Percentiles rank a stretch among this genome's conserved stretches.
Conservation (phyloP, 1,140 invertebrate species). For the Ostrea denselamellosa region DNA sequence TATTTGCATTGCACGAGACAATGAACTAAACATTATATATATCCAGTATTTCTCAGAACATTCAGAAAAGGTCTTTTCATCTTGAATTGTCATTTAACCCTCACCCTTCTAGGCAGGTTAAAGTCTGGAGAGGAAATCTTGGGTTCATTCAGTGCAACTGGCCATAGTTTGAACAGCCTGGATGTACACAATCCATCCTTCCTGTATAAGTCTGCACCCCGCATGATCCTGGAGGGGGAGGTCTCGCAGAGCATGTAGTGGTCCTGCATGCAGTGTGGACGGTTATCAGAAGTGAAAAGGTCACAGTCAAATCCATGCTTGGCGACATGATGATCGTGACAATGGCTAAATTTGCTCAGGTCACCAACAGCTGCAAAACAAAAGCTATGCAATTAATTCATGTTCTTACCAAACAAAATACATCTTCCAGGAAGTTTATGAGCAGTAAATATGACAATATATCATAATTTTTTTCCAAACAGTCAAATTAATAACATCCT, state of each 20-base stretch:
- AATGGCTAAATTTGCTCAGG: slow-evolving; percentile 67
- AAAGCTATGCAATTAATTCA: neutral
- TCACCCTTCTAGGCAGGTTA: slow-evolving; percentile 64
- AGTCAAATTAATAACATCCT: neutral
- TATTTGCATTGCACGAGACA: no score
- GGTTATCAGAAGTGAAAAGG: slow-evolving; percentile 66
- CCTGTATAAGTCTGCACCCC: slow-evolving; percentile 68
- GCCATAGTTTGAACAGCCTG: slow-evolving; percentile 72
- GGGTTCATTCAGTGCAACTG: slow-evolving; percentile 69
- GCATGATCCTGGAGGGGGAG: slow-evolving; percentile 66
- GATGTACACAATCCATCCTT: slow-evolving; percentile 71
- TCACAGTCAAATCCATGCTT: slow-evolving; percentile 70
- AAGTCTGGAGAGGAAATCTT: slow-evolving; percentile 66
- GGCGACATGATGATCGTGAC: slow-evolving; percentile 66
- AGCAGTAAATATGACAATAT: neutral
- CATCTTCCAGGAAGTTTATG: neutral
- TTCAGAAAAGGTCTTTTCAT: no score
- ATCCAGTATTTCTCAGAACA: no score
- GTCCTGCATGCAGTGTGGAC: slow-evolving; percentile 70
- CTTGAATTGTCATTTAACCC: neutral
- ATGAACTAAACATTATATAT: no score
- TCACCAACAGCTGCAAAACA: slow-evolving; percentile 70
- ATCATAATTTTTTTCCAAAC: neutral
- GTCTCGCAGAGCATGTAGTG: slow-evolving; percentile 66
- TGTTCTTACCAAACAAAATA: neutral